Evolutionary conservation across 2,113 vertebrate species (phyloP), one percentile per base, ranked within the genome.

Genomic region (Ageneiosus marmoratus): DNA sequence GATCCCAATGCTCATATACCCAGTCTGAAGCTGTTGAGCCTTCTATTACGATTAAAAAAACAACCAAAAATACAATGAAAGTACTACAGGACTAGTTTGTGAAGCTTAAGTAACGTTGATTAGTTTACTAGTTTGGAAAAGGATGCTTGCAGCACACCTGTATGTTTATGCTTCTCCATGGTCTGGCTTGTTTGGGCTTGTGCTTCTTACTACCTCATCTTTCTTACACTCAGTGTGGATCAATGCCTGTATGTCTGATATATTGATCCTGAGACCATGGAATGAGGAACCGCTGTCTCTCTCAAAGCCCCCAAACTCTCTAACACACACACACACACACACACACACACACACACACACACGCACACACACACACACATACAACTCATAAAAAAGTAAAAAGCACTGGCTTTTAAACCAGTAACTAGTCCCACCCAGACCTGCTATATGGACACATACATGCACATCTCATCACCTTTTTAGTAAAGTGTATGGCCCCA

Each of bases 191-290:
- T 79, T 86, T 85, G 74, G 18, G 16, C 67, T 81, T n/a, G 67
- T 44, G 37, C 67, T 75, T 77, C 82, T 53, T 48, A 51, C 69
- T 51, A 44, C 24, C 34, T 60, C 62, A 75, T 82, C 41, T 84
- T 84, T 83, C 83, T 53, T 78, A 62, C 55, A 51, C 73, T 80
- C n/a, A 48, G 63, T 46, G 34, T 65, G 50, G 58, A 87, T 85
- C 86, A 85, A 85, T 85, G 81, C 80, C 77, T 83, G 82, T 81
- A 81, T 86, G 82, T 86, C 82, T 88, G 53, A 83, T 72, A 65
- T 86, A 86, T 88, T 83, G 84, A 86, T 86, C 69, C 73, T 77
- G 44, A 83, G 83, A 83, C 79, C 85, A 79, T 82, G 79, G 65
- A 78, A 46, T 55, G 70, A 84, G 53, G 53, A 72, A 83, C 53